These are phyloP conservation scores for Paramisgurnus dabryanus DNA, from an alignment of 2,113 vertebrate genomes.

Conservation along the genomic window DNA sequence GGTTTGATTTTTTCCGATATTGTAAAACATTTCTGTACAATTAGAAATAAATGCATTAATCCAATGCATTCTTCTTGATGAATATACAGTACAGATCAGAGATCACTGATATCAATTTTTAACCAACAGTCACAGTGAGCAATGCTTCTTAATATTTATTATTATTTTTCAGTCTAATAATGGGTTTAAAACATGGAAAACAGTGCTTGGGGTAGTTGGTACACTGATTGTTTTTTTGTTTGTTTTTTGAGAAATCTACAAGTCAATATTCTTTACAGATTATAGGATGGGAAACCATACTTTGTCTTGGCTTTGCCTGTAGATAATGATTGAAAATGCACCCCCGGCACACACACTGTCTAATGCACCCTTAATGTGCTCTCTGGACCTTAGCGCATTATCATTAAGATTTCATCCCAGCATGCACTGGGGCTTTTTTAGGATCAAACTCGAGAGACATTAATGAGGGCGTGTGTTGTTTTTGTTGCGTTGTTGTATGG, in stretches of 20 bases:
- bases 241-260: background rate
- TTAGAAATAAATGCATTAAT: too few relatives aligned
- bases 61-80: too few relatives aligned
- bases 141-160: too few relatives aligned
- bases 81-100: too few relatives aligned
- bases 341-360: constrained; percentile 14
- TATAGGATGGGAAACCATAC: background rate
- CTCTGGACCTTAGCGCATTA: constrained; percentile 33
- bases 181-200: background rate
- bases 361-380: constrained; percentile 44
- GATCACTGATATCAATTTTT: too few relatives aligned
- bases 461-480: constrained; percentile 27
- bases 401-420: constrained; percentile 53
- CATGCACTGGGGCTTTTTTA: constrained; percentile 35
- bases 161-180: background rate
- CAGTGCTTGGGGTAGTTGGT: background rate
- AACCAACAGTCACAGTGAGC: too few relatives aligned
- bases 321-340: constrained; percentile 7
- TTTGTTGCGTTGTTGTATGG: constrained; percentile 9
- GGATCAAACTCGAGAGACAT: background rate
- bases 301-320: constrained; percentile 1
- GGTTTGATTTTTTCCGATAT: too few relatives aligned
- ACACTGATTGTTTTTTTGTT: background rate
- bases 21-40: too few relatives aligned
- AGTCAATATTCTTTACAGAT: background rate